Evolutionary conservation across 2,797 vertebrate genomes (phyloP), one percentile per base, ranked within the genome.

Genomic region (Kryptolebias ocellatus): DNA sequence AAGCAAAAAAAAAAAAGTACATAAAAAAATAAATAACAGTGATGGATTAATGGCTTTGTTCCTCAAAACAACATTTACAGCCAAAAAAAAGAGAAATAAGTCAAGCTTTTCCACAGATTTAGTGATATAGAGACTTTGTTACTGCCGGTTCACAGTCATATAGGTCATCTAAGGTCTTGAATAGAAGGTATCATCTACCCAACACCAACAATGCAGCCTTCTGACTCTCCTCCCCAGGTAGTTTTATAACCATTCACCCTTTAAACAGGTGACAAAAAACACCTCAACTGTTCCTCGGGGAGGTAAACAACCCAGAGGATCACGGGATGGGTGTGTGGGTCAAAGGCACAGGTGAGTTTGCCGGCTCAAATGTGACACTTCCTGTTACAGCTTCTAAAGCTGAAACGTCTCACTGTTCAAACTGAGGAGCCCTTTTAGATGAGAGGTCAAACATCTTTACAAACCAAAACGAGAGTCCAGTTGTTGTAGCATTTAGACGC

Each of bases 181-280:
- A 50, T 50, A 50, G 18, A 24, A 50, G 49, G 49, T 50, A 50
- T 50, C 49, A 4, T 50, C 20, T 50, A 11, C 15, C 9, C 9
- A 12, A 50, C 49, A 20, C 10, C 18, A 10, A 50, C 18, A 50
- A 50, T 44, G 16, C 24, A 57, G 39, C 24, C 5, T 57, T 39
- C 10, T 27, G 42, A 58, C 56, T 17, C 29, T 28, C 39, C 44
- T 58, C 16, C 42, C 27, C 39, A 28, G 56, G 14, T 8, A 31
- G 16, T 17, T 31, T 53, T 29, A 29, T 27, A 53, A 29, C 51
- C 27, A 44, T 45, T 45, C 39, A 45, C 1, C 7, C 39, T 27
- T 44, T 15, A 58, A 17, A 16, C 42, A 27, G 34, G 53, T 58
- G 56, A 58, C 39, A 11, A n/a, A 24, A 29, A 59, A 58, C 42